phyloP scores from a whole-genome alignment of 2,888 invertebrate species.

The Allacma fusca region DNA sequence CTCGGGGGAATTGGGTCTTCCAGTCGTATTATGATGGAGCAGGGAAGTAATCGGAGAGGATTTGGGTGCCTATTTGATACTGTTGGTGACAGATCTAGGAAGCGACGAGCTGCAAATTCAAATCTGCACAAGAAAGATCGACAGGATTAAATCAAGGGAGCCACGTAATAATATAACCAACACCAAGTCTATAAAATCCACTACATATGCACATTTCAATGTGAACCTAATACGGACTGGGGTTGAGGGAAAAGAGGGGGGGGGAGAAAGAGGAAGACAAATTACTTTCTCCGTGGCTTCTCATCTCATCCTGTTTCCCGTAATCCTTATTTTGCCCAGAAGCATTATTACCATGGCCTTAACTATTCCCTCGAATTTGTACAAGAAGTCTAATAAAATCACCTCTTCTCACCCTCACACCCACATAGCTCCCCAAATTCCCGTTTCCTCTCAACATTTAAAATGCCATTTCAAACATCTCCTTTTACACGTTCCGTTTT shows the following conservation, averaged over 20 bases:
- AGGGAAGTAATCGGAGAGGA: conserved; percentile 30
- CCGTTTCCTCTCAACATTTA: not conserved
- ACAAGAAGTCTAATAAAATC: conserved; percentile 23
- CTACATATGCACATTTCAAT: not conserved
- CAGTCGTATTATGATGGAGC: not conserved
- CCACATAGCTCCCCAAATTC: too few species aligned
- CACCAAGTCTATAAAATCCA: not conserved
- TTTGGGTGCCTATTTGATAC: conserved; percentile 24
- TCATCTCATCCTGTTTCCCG: conserved; percentile 26
- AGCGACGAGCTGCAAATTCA: conserved; percentile 38
- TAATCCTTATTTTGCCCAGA: conserved; percentile 29
- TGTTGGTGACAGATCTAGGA: conserved; percentile 34
- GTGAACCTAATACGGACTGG: not conserved
- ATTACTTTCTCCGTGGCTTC: conserved; percentile 33
- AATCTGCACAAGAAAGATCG: conserved; percentile 37
- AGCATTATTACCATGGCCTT: conserved; percentile 19
- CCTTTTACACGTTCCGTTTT: not conserved
- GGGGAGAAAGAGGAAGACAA: conserved; percentile 16
- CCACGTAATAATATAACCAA: conserved; percentile 9
- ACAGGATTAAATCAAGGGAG: conserved; percentile 39
- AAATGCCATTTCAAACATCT: not conserved
- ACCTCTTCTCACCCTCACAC: not conserved
- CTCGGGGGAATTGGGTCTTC: not conserved
- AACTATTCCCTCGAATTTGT: conserved; percentile 26
- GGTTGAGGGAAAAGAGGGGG: not conserved